Evolutionary conservation across 2,113 vertebrate species (phyloP).

Genomic region (Fukomys damarensis): DNA sequence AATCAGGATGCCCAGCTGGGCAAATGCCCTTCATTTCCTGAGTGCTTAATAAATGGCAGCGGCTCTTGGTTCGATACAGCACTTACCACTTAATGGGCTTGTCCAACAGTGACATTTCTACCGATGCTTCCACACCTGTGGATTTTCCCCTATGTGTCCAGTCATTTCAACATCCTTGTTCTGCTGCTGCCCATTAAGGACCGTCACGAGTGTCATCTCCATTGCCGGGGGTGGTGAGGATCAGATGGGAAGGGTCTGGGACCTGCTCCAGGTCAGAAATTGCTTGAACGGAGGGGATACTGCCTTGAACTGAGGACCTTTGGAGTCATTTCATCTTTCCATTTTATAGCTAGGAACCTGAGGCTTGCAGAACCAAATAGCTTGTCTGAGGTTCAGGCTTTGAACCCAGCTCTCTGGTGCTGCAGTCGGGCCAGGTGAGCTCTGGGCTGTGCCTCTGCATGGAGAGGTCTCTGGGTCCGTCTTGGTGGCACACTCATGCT

Average conservation of each 20-base stretch:
- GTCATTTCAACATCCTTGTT: background rate
- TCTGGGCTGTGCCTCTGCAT: background rate
- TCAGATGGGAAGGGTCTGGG: background rate
- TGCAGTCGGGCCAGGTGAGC: background rate
- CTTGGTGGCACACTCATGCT: background rate
- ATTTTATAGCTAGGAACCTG: background rate
- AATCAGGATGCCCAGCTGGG: rapidly evolving
- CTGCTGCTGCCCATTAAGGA: background rate
- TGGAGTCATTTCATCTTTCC: background rate
- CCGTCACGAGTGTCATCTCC: background rate
- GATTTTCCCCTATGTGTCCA: background rate
- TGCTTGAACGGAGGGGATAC: background rate
- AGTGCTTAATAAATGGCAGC: background rate
- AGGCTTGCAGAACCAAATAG: background rate
- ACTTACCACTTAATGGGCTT: background rate
- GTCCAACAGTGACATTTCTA: background rate
- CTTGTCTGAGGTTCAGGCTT: background rate
- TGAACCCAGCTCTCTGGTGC: background rate
- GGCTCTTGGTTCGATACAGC: background rate
- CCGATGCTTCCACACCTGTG: background rate
- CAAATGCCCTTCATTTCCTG: background rate
- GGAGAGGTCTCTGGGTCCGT: background rate
- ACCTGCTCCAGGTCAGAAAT: background rate
- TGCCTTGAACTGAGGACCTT: background rate
- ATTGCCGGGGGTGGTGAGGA: too few species aligned